Base-by-base conservation (phyloP, 2,113 vertebrate genomes). In the Etheostoma spectabile region DNA sequence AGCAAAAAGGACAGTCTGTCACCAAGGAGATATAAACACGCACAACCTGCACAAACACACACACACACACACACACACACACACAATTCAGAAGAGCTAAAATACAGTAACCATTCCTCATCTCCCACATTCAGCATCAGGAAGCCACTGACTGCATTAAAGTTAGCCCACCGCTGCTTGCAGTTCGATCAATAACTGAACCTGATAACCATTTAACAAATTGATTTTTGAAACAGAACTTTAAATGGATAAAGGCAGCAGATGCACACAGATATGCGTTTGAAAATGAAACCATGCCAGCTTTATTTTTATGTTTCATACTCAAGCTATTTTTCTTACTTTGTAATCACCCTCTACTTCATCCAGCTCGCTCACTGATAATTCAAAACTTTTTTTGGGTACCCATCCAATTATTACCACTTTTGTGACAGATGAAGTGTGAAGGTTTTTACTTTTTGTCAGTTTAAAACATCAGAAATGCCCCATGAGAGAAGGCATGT, bases 161-260 rank as follows among this genome's bases (percentile, higher is more conserved):
- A 71, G 66, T 0, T n/a, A 79, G 66, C 74, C 66, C 76, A 79
- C 38, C 66, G 77, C 79, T 67, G 79, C 78, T 80, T 14, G 46
- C 74, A 74, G 67, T 12, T 6, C 6, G n/a, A 88, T 91, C 84
- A 16, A 92, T 92, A 85, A 76, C 77, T 80, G 79, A 90, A 93
- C 79, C 87, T 89, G 87, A 92, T 93, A 81, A 89, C 80, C 82
- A 85, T 87, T 90, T 90, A 87, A 90, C 91, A 81, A 79, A 91
- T 91, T 60, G 88, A 90, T 92, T 89, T 86, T 71, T 87, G 75
- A 86, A 90, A 91, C 52, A 30, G 69, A 86, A 81, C 76, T 68
- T 84, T 88, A 88, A 91, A 88, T 55, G 79, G 88, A 87, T 74
- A 61, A 75, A 73, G 69, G 85, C 78, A 21, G 38, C 56, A 57